These are phyloP conservation scores for Sclerurus mexicanus DNA, from an alignment of 2,113 vertebrate species.

Conservation along the genomic window DNA sequence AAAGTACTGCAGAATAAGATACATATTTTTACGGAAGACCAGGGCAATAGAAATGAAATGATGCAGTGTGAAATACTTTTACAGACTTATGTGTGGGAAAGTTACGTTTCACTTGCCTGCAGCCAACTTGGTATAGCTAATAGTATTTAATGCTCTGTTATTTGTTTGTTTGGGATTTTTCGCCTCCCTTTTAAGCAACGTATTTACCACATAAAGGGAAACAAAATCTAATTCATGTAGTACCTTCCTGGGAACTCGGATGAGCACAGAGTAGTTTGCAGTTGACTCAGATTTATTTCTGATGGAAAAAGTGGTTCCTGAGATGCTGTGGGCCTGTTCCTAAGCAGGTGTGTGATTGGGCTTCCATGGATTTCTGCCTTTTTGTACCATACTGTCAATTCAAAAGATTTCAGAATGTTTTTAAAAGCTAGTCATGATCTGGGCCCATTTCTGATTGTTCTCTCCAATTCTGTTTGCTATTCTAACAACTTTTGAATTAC, in stretches of 20 bases:
- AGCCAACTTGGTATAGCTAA: not conserved
- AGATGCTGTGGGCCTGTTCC: not conserved
- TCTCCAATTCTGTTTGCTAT: not conserved
- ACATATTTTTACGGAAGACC: not conserved
- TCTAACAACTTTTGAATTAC: not conserved
- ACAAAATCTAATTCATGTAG: not conserved
- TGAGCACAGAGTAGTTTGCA: not conserved
- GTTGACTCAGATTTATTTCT: not conserved
- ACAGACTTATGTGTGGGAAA: not conserved
- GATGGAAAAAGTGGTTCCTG: not conserved
- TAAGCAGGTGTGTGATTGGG: not conserved
- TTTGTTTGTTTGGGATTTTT: not conserved
- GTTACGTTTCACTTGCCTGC: not conserved
- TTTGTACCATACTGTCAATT: not conserved
- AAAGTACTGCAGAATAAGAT: not conserved
- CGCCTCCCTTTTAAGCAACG: not conserved
- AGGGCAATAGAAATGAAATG: not conserved
- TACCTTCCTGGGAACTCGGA: not conserved
- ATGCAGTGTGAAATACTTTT: not conserved
- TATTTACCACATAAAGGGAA: not conserved
- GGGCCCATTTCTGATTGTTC: not conserved
- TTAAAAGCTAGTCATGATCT: not conserved
- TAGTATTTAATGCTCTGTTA: not conserved
- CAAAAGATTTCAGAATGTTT: not conserved
- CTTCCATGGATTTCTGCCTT: not conserved